Conservation (phyloP, 1,140 invertebrate genomes). For the Laodelphax striatellus region DNA sequence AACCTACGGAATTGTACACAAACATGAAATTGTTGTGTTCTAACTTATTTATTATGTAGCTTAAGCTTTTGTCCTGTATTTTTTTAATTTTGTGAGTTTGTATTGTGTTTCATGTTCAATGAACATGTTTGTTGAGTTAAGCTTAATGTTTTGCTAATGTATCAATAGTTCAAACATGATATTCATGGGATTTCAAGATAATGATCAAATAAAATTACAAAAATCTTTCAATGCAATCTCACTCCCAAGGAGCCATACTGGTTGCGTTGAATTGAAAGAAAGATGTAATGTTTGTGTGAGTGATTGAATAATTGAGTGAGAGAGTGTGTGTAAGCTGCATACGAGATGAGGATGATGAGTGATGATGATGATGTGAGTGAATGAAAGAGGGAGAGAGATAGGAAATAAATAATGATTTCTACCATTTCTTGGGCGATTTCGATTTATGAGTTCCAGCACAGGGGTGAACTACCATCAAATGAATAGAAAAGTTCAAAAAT, state of each 20-base stretch:
- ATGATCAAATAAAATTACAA: background rate
- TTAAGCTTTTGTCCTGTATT: constrained; percentile 15
- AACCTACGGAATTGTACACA: constrained; percentile 15
- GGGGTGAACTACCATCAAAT: background rate
- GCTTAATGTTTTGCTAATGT: background rate
- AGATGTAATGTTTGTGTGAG: no score
- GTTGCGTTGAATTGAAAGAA: no score
- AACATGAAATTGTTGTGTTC: constrained; percentile 17
- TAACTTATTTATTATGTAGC: constrained; percentile 23
- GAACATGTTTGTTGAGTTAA: constrained; percentile 15
- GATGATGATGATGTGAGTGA: no score
- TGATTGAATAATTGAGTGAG: no score
- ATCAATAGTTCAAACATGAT: constrained; percentile 2
- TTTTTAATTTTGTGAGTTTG: constrained; percentile 13
- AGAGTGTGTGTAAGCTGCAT: no score
- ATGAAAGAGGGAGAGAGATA: background rate
- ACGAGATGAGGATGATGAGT: no score
- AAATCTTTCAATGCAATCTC: background rate
- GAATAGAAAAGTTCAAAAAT: no score
- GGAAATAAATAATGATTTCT: constrained; percentile 3
- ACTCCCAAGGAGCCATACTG: no score
- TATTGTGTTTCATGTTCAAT: constrained; percentile 15
- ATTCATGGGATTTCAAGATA: constrained; percentile 2
- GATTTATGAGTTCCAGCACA: background rate
- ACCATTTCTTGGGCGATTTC: background rate